Evolutionary conservation across 2,888 invertebrate genomes (phyloP), one percentile per base, ranked within the genome.

Genomic region (Epiblema foenella): DNA sequence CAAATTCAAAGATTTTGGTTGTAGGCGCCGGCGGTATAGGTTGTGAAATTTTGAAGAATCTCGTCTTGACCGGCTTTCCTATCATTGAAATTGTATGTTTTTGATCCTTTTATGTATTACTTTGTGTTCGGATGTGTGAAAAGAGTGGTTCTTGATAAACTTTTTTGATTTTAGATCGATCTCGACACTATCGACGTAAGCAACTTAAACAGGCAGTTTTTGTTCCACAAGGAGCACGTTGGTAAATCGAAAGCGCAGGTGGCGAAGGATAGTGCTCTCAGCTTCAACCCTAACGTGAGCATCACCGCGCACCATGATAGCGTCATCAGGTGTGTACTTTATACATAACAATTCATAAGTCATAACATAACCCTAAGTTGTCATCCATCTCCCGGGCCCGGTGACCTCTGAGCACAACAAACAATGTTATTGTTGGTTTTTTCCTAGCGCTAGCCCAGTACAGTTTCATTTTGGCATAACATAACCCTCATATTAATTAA

Each of bases 1-100:
- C 94, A 29, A 93, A 94, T 77, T 95, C 96, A 12, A 97, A 97
- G 91, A 92, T 98, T 63, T 93, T 98, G 74, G 96, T 98, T 17
- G 98, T 98, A 33, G 99, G 99, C 68, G 99, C 99, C 81, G 99
- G 99, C 76, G 99, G 99, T 72, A 99, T 99, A 83, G 99, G 99
- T 75, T 99, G 99, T 93, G 99, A 99, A 93, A 95, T 99, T 77
- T 93, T 99, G 51, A 99, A 99, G 90, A 99, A 99, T 93, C 95
- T 99, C 76, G 99, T 99, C 42, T 93, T 99, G 60, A 97, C 98
- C 75, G 99, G 99, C 75, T 99, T 99, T 86, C 95, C 95, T 52
- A 94, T 98, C 78, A 98, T 99, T 80, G 97, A 98, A 94, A 97
- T 99, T 83, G 99, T 99, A 95, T 94, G 97, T 95, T 75, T 69